Conservation (phyloP, 1,140 invertebrate genomes). For the Bacillus rossius region DNA sequence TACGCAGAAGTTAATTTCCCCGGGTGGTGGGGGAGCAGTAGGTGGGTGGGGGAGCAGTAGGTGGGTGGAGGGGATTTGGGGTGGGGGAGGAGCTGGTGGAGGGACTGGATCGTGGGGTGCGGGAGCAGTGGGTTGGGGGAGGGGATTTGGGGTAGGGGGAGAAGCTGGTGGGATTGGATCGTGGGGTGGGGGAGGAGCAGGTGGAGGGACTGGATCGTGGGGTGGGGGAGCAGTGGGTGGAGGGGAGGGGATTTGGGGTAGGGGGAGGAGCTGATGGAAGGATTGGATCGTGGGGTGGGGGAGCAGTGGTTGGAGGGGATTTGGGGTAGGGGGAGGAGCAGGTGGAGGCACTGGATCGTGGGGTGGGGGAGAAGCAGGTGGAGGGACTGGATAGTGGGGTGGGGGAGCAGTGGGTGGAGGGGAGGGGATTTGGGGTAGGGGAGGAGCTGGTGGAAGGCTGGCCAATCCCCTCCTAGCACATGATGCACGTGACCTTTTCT, state of each 20-base stretch:
- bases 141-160: not conserved
- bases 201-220: not conserved
- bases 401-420: too few relatives aligned
- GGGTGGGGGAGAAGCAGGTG: not conserved
- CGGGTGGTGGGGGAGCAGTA: too few relatives aligned
- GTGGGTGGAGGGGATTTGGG: not conserved
- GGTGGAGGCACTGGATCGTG: not conserved
- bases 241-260: not conserved
- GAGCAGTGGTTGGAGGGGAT: not conserved
- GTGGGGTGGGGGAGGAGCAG: not conserved
- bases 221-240: not conserved
- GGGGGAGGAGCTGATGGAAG: not conserved
- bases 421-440: too few relatives aligned
- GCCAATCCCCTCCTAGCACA: too few relatives aligned
- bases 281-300: not conserved
- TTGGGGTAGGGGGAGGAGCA: not conserved
- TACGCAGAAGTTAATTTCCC: too few relatives aligned
- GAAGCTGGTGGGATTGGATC: not conserved
- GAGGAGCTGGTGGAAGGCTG: too few relatives aligned
- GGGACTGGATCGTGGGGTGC: not conserved
- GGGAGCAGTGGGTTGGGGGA: not conserved
- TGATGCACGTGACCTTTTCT: too few relatives aligned
- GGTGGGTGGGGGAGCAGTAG: too few relatives aligned
- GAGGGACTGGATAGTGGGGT: too few relatives aligned
- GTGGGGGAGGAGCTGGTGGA: not conserved